Base-by-base conservation (phyloP, 2,888 invertebrate genomes). In the Litoditis marina region DNA sequence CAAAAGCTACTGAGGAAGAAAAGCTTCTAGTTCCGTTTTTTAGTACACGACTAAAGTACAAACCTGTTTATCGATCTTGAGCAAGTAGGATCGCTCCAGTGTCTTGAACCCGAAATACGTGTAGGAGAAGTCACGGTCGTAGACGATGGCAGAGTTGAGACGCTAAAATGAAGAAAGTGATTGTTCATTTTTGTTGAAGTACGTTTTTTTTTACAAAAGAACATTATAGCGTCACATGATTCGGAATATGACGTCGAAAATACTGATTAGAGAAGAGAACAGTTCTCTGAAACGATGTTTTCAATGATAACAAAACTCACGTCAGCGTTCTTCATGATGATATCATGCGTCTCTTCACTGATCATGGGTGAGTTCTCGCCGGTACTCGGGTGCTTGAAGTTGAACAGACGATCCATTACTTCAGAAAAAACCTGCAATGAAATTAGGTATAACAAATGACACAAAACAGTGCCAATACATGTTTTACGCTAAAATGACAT, bases 31-130 rank as follows among this genome's bases (percentile, higher is more conserved):
- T 13, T 8, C 11, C 36, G n/a, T n/a, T n/a, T n/a, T n/a, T n/a
- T 46, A 2, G 13, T 46, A 3, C 25, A 42, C 16, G 8, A 25
- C n/a, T 13, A 28, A 30, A 51, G 2, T 22, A 19, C 8, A 19
- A 11, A 63, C 63, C 88, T 92, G 92, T 0, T 90, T 90, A 83
- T 92, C 88, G 56, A 94, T 91, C 85, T 91, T 93, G 63, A 96
- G 85, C 71, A 98, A 86, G 84, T 98, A 98, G 0, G 95, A 94
- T 50, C 92, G 88, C 82, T 98, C 96, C 59, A 98, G 85, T 0
- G 96, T 98, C 87, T 95, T 96, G 83, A 96, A 96, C n/a, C 96
- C 98, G 87, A 99, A 98, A 84, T 93, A 98, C 83, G 93, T 94
- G 85, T 95, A 98, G 65, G 88, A 90, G 84, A 92, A 98, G 85